phyloP scores from a whole-genome alignment of 1,140 invertebrate genomes.

The Cheumatopsyche charites region DNA sequence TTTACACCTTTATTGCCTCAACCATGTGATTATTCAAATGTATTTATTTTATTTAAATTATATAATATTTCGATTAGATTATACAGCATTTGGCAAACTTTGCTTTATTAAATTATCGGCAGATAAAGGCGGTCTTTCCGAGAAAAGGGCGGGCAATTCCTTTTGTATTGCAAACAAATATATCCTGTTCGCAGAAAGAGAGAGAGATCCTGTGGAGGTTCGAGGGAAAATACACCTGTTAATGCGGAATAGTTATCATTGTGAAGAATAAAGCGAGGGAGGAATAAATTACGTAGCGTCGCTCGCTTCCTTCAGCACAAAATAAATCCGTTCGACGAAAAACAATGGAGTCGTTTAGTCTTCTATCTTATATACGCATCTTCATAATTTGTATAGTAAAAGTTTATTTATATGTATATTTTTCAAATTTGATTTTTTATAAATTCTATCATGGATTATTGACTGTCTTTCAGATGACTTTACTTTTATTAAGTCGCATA shows the following conservation, averaged over 20 bases:
- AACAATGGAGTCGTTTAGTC: conserved; percentile 16
- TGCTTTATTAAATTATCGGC: too few species aligned
- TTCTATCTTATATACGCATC: not conserved
- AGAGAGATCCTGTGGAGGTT: not conserved
- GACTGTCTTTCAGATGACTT: not conserved
- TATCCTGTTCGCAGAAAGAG: not conserved
- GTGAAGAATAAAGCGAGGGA: not conserved
- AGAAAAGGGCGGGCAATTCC: not conserved
- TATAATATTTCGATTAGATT: too few species aligned
- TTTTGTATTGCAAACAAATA: not conserved
- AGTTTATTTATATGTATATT: not conserved
- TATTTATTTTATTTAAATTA: too few species aligned
- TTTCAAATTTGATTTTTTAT: not conserved
- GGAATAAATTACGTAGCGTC: conserved; percentile 1
- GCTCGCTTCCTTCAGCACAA: not conserved
- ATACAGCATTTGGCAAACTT: too few species aligned
- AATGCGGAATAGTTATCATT: conserved; percentile 27
- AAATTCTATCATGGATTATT: not conserved
- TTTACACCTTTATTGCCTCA: too few species aligned
- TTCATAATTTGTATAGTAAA: not conserved
- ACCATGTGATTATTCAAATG: too few species aligned
- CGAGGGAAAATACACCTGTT: conserved; percentile 9
- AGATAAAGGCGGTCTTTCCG: too few species aligned
- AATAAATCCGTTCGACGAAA: conserved; percentile 11
- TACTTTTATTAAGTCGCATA: not conserved